Base-by-base conservation (phyloP, 2,888 invertebrate genomes). In the Agriopis marginaria region DNA sequence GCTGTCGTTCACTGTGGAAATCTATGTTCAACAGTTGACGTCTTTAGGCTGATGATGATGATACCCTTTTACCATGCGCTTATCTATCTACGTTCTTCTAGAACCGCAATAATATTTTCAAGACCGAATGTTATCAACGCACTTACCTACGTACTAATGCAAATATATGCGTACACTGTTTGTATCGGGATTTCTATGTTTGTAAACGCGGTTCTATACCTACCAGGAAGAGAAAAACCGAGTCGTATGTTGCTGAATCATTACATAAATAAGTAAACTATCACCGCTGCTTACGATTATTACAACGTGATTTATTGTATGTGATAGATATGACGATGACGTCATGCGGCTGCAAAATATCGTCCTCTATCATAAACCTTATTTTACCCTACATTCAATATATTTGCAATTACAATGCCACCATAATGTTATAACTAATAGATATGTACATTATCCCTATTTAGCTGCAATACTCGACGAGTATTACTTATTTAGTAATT, bases 91-190 rank as follows among this genome's bases (percentile, higher is more conserved):
- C n/a, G n/a, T n/a, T n/a, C 7, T n/a, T 54, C 14, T 40, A 54
- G 14, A 9, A 55, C 3, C 9, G 10, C 10, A 51, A 39, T 11
- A 54, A 39, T 8, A 39, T 39, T 54, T 39, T 39, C 42, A 53
- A 40, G 32, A 23, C 10, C 44, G 3, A 60, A 61, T 39, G 44
- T 68, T 73, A 72, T 74, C 42, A 50, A 50, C 61, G 11, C 23
- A 53, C 44, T 12, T 44, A 44, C 23, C 8, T 23, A 62, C 44
- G n/a, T 62, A 45, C 32, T 49, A 49, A 63, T 68, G 45, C 59
- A 73, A 68, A 74, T 75, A 64, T 67, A 75, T 68, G 59, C 42
- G 60, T 72, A 75, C 73, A 63, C 69, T 68, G 75, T 75, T 70
- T 73, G 50, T 54, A 55, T 23, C 51, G 45, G 47, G 51, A 64